These are phyloP conservation scores for Pararge aegeria DNA, from an alignment of 1,140 invertebrate genomes.

Conservation along the genomic window DNA sequence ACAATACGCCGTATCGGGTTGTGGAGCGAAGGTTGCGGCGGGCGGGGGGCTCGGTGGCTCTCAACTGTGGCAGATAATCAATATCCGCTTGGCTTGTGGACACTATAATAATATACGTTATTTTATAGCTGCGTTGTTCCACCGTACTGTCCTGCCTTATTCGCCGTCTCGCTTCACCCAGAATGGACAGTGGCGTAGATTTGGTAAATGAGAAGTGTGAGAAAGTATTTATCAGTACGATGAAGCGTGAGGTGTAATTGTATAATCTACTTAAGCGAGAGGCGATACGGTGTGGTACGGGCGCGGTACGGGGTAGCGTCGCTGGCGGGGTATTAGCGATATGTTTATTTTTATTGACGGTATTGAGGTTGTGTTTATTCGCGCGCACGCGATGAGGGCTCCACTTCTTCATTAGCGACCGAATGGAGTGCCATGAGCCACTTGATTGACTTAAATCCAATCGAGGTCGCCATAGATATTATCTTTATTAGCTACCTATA, in stretches of 20 bases:
- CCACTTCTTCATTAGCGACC: slow-evolving; percentile 58
- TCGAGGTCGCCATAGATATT: slow-evolving; percentile 46
- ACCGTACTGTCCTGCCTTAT: slow-evolving; percentile 26
- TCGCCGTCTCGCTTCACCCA: slow-evolving; percentile 65
- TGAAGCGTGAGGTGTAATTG: slow-evolving; percentile 77
- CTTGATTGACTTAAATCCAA: slow-evolving; percentile 62
- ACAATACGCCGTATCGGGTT: slow-evolving; percentile 47
- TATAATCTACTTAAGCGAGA: slow-evolving; percentile 70
- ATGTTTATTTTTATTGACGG: slow-evolving; percentile 68
- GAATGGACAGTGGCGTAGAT: slow-evolving; percentile 79
- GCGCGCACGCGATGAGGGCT: slow-evolving; percentile 59
- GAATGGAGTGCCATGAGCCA: slow-evolving; percentile 38
- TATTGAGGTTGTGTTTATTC: slow-evolving; percentile 43
- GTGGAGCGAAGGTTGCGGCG: slow-evolving; percentile 28
- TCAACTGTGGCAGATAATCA: slow-evolving; percentile 81
- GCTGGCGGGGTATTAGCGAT: slow-evolving; percentile 45
- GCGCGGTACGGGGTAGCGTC: slow-evolving; percentile 19
- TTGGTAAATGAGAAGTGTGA: slow-evolving; percentile 79
- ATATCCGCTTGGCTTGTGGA: slow-evolving; percentile 81
- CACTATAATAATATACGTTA: slow-evolving; percentile 80
- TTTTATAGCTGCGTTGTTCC: slow-evolving; percentile 66
- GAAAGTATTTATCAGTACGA: slow-evolving; percentile 79
- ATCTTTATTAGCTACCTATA: neutral
- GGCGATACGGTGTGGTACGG: slow-evolving; percentile 43
- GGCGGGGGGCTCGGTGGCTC: slow-evolving; percentile 66